A percentile compares a stretch with the other conserved stretches of the same genome.
These are phyloP conservation scores for Rhopalosiphum padi DNA, from an alignment of 1,140 invertebrate genomes.

Conservation along the genomic window DNA sequence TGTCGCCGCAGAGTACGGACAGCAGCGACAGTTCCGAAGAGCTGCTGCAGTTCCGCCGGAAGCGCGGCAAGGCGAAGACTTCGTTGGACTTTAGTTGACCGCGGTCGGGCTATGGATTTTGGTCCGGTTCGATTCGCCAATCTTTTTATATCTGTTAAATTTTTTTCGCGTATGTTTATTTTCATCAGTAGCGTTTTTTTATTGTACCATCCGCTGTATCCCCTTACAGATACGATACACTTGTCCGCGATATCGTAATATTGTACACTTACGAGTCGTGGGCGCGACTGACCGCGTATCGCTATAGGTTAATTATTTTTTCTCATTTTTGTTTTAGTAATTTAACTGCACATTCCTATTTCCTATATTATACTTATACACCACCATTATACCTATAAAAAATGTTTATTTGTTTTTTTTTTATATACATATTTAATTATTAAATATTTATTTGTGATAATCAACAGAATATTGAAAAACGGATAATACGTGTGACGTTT, in stretches of 20 bases:
- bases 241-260: background rate
- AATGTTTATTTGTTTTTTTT: background rate
- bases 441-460: background rate
- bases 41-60: background rate
- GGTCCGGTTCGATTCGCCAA: background rate
- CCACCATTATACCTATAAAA: background rate
- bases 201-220: background rate
- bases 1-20: conserved; percentile 12
- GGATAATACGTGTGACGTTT: background rate
- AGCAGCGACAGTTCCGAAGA: background rate
- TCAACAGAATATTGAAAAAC: background rate
- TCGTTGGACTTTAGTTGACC: conserved; percentile 4
- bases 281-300: background rate
- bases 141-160: background rate
- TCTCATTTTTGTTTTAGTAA: too few relatives aligned
- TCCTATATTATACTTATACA: background rate
- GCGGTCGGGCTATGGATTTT: background rate
- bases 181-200: background rate
- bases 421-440: background rate
- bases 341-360: background rate
- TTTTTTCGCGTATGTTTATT: background rate
- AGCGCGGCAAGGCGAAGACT: conserved; percentile 26
- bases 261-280: background rate
- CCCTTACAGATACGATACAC: background rate
- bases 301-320: background rate